Evolutionary conservation across 2,113 vertebrate genomes (phyloP).

Genomic region (Falco punctatus): DNA sequence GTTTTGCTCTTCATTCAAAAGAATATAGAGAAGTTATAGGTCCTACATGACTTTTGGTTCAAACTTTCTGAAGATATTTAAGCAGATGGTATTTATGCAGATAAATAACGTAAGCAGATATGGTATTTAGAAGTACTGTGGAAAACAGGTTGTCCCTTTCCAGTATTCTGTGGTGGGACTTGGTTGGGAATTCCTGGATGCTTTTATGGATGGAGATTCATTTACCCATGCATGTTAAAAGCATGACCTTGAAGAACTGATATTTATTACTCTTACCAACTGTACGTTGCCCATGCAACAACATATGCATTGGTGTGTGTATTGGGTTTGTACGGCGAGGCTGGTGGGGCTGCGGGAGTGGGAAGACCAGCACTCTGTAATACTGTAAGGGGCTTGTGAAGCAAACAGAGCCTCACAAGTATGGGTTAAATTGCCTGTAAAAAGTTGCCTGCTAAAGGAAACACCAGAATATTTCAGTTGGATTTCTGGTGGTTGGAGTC

Average conservation of each 20-base stretch:
- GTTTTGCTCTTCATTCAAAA: not conserved
- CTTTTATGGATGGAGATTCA: not conserved
- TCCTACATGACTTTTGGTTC: not conserved
- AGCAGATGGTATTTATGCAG: not conserved
- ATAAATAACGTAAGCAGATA: no score
- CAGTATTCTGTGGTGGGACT: not conserved
- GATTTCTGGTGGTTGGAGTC: not conserved
- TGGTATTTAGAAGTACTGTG: not conserved
- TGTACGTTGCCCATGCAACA: rapidly evolving
- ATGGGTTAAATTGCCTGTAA: not conserved
- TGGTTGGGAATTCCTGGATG: not conserved
- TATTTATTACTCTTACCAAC: not conserved
- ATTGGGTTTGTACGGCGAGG: not conserved
- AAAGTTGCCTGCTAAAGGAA: not conserved
- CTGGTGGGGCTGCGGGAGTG: not conserved
- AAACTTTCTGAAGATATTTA: not conserved
- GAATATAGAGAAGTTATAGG: not conserved
- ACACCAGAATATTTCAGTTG: not conserved
- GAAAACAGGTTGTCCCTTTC: not conserved
- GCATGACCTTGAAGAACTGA: not conserved
- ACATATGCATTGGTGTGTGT: not conserved
- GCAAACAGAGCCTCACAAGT: not conserved
- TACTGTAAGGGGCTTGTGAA: not conserved
- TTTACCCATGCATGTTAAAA: not conserved
- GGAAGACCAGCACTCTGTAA: not conserved